Base-by-base conservation (phyloP, 2,888 invertebrate species). In the Syritta pipiens region DNA sequence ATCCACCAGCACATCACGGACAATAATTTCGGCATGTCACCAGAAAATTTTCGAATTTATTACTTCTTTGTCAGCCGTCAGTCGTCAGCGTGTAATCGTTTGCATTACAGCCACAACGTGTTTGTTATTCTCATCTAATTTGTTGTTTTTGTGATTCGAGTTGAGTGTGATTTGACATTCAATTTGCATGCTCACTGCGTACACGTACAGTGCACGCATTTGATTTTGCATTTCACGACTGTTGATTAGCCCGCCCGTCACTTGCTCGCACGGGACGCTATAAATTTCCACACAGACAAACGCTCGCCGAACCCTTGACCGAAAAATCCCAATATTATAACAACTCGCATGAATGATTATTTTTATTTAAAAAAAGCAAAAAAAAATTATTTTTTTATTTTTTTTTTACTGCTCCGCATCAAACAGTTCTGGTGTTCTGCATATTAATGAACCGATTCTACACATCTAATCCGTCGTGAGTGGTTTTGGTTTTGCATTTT, bases 161-260 rank as follows among this genome's bases (percentile, higher is more conserved):
- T 57, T 57, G 42, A 19, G 55, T 40, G 3, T 19, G 20, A 57
- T 42, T 57, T 57, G 42, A 42, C 55, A 57, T 57, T 57, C 55
- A 57, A 57, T 57, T 42, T 57, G 40, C 55, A 57, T 57, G 17
- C 55, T 28, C 32, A 17, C 10, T 28, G 4, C 22, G 42, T 28
- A 57, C 44, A 46, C n/a, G n/a, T n/a, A n/a, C n/a, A 46, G 44
- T 46, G 55, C 53, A 48, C 65, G 59, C 28, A 51, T 42, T 59
- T 69, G 46, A 46, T 63, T 74, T 60, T 60, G 53, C 67, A 57
- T 68, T 75, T 68, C 60, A 62, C 49, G 74, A 75, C 37, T 35
- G 22, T 24, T 19, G 24, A 42, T 44, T 69, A 19, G 37, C 30
- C 63, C n/a, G 28, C 28, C 4, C 30, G 49, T 51, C 51, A 63